Conservation (phyloP, 2,113 vertebrate genomes). For the Chlamydotis undulata region DNA sequence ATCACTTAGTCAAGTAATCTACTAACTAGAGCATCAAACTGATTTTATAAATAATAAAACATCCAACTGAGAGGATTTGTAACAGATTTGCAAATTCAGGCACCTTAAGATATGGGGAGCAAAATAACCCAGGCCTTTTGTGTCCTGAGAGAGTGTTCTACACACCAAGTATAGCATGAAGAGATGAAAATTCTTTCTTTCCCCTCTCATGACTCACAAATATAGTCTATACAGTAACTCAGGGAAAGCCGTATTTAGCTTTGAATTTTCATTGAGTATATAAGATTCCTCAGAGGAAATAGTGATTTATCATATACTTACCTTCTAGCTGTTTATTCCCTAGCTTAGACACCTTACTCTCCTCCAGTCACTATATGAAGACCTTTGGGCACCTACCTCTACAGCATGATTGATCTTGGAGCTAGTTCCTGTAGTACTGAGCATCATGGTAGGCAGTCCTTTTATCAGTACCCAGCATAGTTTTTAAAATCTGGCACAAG, state of each 20-base stretch:
- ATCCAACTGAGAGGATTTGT: not conserved
- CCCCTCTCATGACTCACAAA: not conserved
- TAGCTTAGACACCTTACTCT: not conserved
- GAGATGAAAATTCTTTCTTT: not conserved
- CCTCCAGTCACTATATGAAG: not conserved
- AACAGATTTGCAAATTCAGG: not conserved
- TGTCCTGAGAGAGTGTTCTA: not conserved
- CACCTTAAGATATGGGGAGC: not conserved
- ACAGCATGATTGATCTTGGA: not conserved
- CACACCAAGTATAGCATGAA: not conserved
- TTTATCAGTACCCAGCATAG: not conserved
- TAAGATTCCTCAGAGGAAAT: not conserved
- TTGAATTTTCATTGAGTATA: not conserved
- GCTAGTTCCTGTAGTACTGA: not conserved
- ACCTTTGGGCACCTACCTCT: not conserved
- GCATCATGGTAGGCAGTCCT: not conserved
- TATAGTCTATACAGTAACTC: not conserved
- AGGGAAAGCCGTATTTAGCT: not conserved
- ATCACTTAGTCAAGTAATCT: not conserved
- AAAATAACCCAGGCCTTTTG: not conserved
- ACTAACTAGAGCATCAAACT: not conserved
- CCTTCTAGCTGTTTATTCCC: not conserved
- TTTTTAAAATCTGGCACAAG: not conserved
- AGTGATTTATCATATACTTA: not conserved
- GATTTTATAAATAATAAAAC: not conserved